Evolutionary conservation across 2,113 vertebrate species (phyloP), one percentile per base, ranked within the genome.

Genomic region (Seriola rivoliana): DNA sequence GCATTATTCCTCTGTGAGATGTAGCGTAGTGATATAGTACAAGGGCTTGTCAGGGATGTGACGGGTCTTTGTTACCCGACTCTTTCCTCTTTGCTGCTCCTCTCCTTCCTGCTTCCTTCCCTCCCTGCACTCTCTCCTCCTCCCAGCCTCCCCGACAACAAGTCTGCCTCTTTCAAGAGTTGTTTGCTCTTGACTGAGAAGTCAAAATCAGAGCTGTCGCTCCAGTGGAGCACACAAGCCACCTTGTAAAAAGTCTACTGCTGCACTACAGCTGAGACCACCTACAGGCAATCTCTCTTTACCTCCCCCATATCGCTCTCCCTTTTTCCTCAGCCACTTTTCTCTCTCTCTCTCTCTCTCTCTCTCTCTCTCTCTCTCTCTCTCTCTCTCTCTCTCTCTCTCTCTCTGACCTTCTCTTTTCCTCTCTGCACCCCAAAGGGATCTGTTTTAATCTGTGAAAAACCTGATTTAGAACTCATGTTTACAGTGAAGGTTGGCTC

Each of bases 11-110:
- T 83, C 21, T 87, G 86, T 91, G 92, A 88, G 89, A 84, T 88
- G 85, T 71, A 44, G 58, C 50, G 6, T 6, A 46, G 77, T 71
- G 87, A 83, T 87, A 75, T 14, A 79, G 65, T 68, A 72, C 87
- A 84, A 55, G 78, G 73, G 68, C 74, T 62, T 89, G 86, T 89
- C 89, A 81, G 65, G 64, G 74, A 87, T 75, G 80, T 87, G 93
- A 89, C 82, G 84, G 86, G 72, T 91, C 92, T 94, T 93, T 93
- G 91, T 93, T 93, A 90, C 91, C 87, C 82, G 85, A 83, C 81
- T 86, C 48, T 59, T 75, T 59, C 77, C 77, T 80, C 74, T 84
- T 74, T 80, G 52, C 73, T 54, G 72, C 58, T 84, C 69, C 21
- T 75, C 71, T 85, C n/a, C 58, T 73, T 77, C 62, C 57, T 50